These are phyloP conservation scores for Bettongia penicillata DNA, from an alignment of 2,113 vertebrate species.

Conservation along the genomic window DNA sequence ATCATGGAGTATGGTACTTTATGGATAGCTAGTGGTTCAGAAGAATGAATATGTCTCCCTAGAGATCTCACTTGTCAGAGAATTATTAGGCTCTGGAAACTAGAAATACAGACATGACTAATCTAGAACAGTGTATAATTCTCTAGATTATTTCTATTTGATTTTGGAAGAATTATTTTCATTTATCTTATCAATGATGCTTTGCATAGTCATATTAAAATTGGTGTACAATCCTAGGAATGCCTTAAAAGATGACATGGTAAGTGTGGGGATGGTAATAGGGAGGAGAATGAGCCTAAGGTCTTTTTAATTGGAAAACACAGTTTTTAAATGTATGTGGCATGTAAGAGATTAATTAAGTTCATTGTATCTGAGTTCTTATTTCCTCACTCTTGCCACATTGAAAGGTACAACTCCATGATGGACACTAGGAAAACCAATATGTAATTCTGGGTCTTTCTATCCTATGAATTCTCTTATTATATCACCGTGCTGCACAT, in stretches of 20 bases:
- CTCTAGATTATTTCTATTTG: background rate
- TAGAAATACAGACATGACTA: background rate
- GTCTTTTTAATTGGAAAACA: background rate
- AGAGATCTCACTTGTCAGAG: background rate
- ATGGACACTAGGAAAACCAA: background rate
- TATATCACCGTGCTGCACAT: background rate
- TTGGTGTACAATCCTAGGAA: background rate
- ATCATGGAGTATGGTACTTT: background rate
- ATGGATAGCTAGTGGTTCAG: background rate
- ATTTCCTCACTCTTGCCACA: background rate
- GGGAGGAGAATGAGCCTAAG: background rate
- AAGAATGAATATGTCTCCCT: background rate
- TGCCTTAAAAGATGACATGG: background rate
- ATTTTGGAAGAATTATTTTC: slow-evolving; percentile 25
- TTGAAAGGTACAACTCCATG: background rate
- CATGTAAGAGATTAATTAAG: background rate
- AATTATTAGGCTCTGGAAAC: background rate
- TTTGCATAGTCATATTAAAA: background rate
- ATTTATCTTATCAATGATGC: slow-evolving; percentile 15
- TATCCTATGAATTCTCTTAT: background rate
- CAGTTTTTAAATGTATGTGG: background rate
- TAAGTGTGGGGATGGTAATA: background rate
- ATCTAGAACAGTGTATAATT: slow-evolving; percentile 1
- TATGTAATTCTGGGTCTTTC: background rate
- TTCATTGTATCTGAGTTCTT: background rate